Conservation (phyloP, 2,113 vertebrate species). For the Saguinus midas region DNA sequence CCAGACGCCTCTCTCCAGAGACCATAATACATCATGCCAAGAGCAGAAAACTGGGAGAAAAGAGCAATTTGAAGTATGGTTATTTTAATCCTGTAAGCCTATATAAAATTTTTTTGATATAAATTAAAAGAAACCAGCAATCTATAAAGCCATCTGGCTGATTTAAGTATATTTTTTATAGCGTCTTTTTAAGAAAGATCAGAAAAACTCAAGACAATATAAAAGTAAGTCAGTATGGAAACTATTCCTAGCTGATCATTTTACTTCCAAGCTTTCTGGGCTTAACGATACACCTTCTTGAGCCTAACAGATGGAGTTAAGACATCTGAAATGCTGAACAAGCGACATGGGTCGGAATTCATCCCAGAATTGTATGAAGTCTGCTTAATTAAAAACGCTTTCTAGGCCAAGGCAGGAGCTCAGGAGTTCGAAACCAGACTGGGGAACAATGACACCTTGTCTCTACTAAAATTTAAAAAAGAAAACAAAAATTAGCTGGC, state of each 20-base stretch:
- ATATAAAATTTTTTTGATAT: conserved; percentile 32
- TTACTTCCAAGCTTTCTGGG: conserved; percentile 60
- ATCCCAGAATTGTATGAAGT: not conserved
- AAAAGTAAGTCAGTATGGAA: conserved; percentile 66
- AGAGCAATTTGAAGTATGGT: conserved; percentile 15
- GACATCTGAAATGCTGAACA: not conserved
- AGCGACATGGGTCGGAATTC: not conserved
- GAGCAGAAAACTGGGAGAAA: not conserved
- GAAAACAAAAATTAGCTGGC: no score
- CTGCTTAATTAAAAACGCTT: conserved; percentile 75
- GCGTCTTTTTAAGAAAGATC: conserved; percentile 71
- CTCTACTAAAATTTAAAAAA: no score
- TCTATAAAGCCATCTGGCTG: conserved; percentile 57
- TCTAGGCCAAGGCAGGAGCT: not conserved
- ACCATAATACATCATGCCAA: not conserved
- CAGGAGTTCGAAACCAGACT: no score
- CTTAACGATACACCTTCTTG: not conserved
- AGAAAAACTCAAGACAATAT: conserved; percentile 64
- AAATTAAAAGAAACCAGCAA: conserved; percentile 68
- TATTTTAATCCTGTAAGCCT: conserved; percentile 54
- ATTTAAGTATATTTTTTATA: conserved; percentile 64
- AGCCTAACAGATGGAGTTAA: not conserved
- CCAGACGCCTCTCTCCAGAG: not conserved
- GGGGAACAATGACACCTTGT: no score
- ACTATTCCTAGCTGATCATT: conserved; percentile 66